Conservation (phyloP, 2,113 vertebrate genomes). For the Puntigrus tetrazona region DNA sequence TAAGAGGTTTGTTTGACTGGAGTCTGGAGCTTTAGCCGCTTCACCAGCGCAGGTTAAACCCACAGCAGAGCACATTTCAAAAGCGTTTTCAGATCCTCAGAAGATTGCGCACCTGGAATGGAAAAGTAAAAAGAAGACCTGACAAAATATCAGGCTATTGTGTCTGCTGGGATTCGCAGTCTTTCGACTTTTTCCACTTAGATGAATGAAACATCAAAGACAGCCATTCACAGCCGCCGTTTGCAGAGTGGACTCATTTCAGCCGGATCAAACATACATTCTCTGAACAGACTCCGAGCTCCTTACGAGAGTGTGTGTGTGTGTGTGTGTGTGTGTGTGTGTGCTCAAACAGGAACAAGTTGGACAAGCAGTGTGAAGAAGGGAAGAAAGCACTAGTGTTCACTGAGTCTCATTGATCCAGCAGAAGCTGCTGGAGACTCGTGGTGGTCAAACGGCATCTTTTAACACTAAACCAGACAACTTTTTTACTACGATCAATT, state of each 20-base stretch:
- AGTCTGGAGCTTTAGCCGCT: not conserved
- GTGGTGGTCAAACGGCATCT: not conserved
- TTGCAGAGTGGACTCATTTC: constrained; percentile 6
- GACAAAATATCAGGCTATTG: constrained; percentile 15
- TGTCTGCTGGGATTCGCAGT: not conserved
- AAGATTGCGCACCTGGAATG: not conserved
- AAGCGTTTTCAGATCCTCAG: not conserved
- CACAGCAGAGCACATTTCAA: not conserved
- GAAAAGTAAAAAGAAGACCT: constrained; percentile 11
- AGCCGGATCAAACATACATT: constrained; percentile 6
- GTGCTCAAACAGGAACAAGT: not conserved
- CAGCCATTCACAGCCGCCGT: not conserved
- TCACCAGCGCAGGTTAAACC: not conserved
- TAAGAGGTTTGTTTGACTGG: not conserved
- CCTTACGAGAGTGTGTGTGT: not conserved
- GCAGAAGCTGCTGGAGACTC: not conserved
- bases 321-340: constrained; percentile 1
- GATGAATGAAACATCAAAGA: constrained; percentile 30
- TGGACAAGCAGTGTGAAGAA: not conserved
- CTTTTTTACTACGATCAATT: not conserved
- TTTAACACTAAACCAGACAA: not conserved
- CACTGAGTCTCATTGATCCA: constrained; percentile 1
- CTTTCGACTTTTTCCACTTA: not conserved
- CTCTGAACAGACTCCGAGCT: not conserved
- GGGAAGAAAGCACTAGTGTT: not conserved